Percentiles rank a stretch among this genome's conserved stretches.
Evolutionary conservation across 2,797 vertebrate genomes (phyloP).

Genomic region (Iguana delicatissima): DNA sequence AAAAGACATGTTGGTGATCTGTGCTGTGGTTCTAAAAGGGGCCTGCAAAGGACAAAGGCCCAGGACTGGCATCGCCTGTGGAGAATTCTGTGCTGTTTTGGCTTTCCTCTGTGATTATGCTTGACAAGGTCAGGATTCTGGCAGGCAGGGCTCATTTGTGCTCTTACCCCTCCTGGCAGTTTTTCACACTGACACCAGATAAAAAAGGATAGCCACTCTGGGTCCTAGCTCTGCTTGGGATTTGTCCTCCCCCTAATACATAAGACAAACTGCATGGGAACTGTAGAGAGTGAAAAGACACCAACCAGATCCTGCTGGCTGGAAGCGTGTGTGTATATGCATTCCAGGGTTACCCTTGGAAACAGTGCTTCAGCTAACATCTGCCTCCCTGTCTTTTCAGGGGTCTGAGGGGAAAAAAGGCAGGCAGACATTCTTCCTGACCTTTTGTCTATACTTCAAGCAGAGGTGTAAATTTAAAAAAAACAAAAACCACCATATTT

Average conservation of each 20-base stretch:
- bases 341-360: constrained; percentile 23
- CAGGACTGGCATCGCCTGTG: rapidly evolving
- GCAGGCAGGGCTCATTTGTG: not conserved
- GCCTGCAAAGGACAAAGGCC: not conserved
- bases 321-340: constrained; percentile 37
- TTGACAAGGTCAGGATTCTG: not conserved
- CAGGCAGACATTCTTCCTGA: constrained; percentile 13
- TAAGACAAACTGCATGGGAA: constrained; percentile 25
- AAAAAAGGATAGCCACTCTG: constrained; percentile 3
- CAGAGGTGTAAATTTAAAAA: constrained; percentile 12
- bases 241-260: constrained; percentile 12
- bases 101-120: constrained; percentile 8
- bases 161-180: not conserved
- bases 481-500: not conserved
- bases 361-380: constrained; percentile 7
- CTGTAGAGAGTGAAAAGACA: constrained; percentile 6
- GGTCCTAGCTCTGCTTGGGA: not conserved
- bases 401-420: not conserved
- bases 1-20: constrained; percentile 39
- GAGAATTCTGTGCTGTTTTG: not conserved
- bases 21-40: not conserved
- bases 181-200: not conserved
- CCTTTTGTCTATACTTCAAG: constrained; percentile 25
- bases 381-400: constrained; percentile 10
- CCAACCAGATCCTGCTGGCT: constrained; percentile 24